These are phyloP conservation scores for Nanger granti DNA, from an alignment of 2,113 vertebrate species.

Conservation along the genomic window DNA sequence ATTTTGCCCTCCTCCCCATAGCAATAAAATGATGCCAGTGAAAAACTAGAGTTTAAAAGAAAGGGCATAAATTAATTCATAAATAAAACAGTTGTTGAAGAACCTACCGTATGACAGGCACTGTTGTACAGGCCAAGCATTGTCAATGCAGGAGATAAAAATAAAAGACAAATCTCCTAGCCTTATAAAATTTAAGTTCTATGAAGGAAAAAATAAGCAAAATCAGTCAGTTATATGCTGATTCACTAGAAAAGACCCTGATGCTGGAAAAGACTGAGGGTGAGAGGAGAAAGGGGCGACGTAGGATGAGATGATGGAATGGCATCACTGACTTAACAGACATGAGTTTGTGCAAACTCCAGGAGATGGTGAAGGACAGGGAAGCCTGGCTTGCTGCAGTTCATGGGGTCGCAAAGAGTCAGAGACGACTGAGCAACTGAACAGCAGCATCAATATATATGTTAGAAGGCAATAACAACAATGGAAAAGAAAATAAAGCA, in stretches of 20 bases:
- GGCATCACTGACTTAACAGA: not conserved
- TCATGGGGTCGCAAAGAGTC: not conserved
- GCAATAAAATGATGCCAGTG: not conserved
- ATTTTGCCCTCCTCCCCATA: not conserved
- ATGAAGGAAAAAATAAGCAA: not conserved
- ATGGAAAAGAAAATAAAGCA: not conserved
- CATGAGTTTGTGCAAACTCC: not conserved
- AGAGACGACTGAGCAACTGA: rapidly evolving
- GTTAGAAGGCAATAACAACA: not conserved
- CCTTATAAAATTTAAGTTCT: not conserved
- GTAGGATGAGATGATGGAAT: not conserved
- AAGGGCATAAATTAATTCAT: not conserved
- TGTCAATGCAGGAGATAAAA: not conserved
- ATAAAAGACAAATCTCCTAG: not conserved
- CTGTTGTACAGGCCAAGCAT: not conserved
- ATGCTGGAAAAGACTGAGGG: not conserved
- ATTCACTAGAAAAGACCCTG: not conserved
- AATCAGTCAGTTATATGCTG: not conserved
- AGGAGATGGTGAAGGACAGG: not conserved
- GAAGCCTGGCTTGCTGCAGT: not conserved
- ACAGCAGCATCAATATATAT: not conserved
- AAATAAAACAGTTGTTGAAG: not conserved
- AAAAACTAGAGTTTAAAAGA: not conserved
- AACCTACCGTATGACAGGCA: not conserved
- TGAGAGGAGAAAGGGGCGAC: not conserved